A percentile compares a stretch with the other conserved stretches of the same genome.
These are phyloP conservation scores for Silurus asotus DNA, from an alignment of 2,113 vertebrate genomes.

Conservation along the genomic window DNA sequence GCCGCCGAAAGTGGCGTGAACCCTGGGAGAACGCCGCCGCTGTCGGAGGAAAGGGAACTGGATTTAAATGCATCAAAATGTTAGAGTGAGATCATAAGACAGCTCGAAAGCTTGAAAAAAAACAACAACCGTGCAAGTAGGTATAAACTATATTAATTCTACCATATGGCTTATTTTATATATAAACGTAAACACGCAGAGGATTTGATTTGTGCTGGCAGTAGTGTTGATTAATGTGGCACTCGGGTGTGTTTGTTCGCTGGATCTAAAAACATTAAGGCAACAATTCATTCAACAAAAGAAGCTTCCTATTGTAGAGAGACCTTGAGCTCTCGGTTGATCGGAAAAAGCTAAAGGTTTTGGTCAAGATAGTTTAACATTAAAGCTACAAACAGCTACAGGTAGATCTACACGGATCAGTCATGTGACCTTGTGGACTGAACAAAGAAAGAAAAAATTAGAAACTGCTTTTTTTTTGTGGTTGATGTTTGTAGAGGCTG, in stretches of 20 bases:
- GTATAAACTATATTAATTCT: not conserved
- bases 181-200: not conserved
- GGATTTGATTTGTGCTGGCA: not conserved
- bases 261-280: conserved; percentile 17
- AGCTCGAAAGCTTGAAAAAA: not conserved
- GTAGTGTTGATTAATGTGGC: conserved; percentile 27
- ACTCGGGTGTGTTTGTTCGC: conserved; percentile 22
- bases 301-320: not conserved
- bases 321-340: not conserved
- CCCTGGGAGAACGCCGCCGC: not conserved
- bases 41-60: not conserved
- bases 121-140: not conserved
- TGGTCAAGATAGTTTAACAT: not conserved
- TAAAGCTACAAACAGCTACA: not conserved
- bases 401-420: no score
- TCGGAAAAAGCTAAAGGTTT: not conserved
- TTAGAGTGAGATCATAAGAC: not conserved
- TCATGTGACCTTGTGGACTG: not conserved
- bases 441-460: not conserved
- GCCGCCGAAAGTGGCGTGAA: not conserved
- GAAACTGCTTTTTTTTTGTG: not conserved
- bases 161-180: not conserved
- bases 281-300: not conserved
- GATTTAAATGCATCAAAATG: not conserved
- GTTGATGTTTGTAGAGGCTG: not conserved